Evolutionary conservation across 2,888 invertebrate species (phyloP), one percentile per base, ranked within the genome.

Genomic region (Agrotis puta): DNA sequence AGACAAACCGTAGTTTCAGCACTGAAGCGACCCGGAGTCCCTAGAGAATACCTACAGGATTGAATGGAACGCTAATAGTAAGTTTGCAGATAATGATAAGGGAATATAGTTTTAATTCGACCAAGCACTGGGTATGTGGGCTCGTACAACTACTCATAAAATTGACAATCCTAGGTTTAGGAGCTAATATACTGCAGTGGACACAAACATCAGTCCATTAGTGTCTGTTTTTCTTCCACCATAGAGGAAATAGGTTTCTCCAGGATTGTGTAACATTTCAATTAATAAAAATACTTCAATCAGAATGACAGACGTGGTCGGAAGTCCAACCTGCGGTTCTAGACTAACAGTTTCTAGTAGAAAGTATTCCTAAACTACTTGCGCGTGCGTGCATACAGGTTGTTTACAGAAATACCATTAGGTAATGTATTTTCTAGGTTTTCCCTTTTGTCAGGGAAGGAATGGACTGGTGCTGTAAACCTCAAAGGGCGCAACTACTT

Each of bases 261-360:
- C 20, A 47, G 18, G 14, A 33, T 74, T 78, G 33, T 57, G 3
- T 67, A 78, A 82, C 61, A 78, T 51, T 78, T 67, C 73, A 79
- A 71, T 63, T 67, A 73, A 53, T 79, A 65, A 83, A 79, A 83
- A 48, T 62, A 54, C 24, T 58, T 51, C 67, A 53, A 68, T 45
- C 57, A 62, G 50, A 63, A 39, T 65, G 83, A 83, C 64, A 65
- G 79, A 79, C 79, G 43, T 43, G 39, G 68, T 79, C 74, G 79
- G 83, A 79, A 83, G 54, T 79, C 6, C 24, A 70, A 70, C 64
- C 50, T 65, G 54, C 18, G 53, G 48, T 65, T 45, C 58, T 64
- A 63, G 74, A 63, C 64, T 14, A 47, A 3, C 22, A 43, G 64
- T 79, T 79, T 68, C 83, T 59, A 79, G 43, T 79, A 79, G 79